Evolutionary conservation across 2,797 vertebrate species (phyloP), one percentile per base, ranked within the genome.

Genomic region (Coregonus sp.): DNA sequence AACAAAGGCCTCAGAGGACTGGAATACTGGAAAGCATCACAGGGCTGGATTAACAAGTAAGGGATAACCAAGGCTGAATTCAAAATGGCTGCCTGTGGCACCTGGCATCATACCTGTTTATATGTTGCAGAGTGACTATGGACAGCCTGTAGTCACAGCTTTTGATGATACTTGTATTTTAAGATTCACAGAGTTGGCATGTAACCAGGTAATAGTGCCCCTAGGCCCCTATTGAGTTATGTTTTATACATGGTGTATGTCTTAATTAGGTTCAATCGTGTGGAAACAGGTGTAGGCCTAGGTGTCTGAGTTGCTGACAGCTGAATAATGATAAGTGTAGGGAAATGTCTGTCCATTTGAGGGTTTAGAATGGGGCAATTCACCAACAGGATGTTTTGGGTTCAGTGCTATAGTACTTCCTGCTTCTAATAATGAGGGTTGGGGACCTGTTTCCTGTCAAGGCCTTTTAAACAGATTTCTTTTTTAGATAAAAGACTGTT

Each of bases 331-430:
- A 59, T 5, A 16, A 59, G 16, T 5, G 25, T 14, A 12, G 9
- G 61, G 61, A 29, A 33, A 68, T 7, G 16, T 69, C 66, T 69
- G 31, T 37, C 66, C 31, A 7, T 74, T 20, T 25, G 4, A 50
- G 59, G 33, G 5, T 65, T 35, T 35, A 63, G 40, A 31, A 11
- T 14, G 16, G 37, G 15, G 4, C 15, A 5, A 59, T 18, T 18
- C 54, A 59, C 56, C 4, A 3, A n/a, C 29, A 71, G 68, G 75
- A 71, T 76, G 68, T 61, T 70, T 76, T 76, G 52, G 20, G 33
- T 61, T 70, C 14, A 61, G n/a, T 29, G 20, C 52, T 67, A 4
- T 1, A 40, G 11, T 4, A 12, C 31, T 52, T 68, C 63, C 61
- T 78, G 76, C 65, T 59, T 70, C 16, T 18, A 3, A 5, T 25